phyloP scores from a whole-genome alignment of 2,888 invertebrate species.

The Diadegma fenestrale region DNA sequence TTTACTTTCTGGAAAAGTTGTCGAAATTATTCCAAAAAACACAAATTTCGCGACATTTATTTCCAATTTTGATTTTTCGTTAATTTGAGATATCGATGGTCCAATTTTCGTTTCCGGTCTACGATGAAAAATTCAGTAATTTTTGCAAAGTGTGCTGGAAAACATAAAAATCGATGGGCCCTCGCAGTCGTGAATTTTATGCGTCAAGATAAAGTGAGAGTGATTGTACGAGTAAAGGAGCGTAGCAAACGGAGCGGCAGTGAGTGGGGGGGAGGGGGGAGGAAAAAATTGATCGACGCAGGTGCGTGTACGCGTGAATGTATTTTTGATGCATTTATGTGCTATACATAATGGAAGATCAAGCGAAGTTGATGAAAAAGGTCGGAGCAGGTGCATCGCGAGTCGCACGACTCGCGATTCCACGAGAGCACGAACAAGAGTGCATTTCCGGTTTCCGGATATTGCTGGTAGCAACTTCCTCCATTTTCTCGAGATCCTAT shows the following conservation, averaged over 20 bases:
- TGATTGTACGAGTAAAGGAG: conserved; percentile 20
- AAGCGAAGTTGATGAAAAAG: conserved; percentile 32
- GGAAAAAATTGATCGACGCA: conserved; percentile 49
- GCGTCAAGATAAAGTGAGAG: conserved; percentile 54
- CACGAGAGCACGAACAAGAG: conserved; percentile 4
- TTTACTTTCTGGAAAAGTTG: too few species aligned
- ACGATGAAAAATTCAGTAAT: not conserved
- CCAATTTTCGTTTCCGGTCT: not conserved
- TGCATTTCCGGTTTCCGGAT: conserved; percentile 51
- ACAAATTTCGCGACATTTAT: too few species aligned
- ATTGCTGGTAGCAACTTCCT: conserved; percentile 35
- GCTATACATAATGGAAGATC: conserved; percentile 22
- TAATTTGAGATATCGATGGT: too few species aligned
- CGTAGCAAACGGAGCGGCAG: not conserved
- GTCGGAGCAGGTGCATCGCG: conserved; percentile 51
- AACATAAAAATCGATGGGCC: conserved; percentile 38
- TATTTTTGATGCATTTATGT: conserved; percentile 23
- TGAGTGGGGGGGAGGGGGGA: not conserved
- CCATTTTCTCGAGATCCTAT: not conserved
- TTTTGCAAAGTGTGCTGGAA: not conserved
- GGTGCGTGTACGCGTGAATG: conserved; percentile 43
- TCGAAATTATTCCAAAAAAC: too few species aligned
- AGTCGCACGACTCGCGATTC: conserved; percentile 24
- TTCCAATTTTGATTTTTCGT: too few species aligned
- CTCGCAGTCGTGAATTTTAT: conserved; percentile 45